Base-by-base conservation (phyloP, 2,888 invertebrate genomes). In the Drosophila gaucha region DNA sequence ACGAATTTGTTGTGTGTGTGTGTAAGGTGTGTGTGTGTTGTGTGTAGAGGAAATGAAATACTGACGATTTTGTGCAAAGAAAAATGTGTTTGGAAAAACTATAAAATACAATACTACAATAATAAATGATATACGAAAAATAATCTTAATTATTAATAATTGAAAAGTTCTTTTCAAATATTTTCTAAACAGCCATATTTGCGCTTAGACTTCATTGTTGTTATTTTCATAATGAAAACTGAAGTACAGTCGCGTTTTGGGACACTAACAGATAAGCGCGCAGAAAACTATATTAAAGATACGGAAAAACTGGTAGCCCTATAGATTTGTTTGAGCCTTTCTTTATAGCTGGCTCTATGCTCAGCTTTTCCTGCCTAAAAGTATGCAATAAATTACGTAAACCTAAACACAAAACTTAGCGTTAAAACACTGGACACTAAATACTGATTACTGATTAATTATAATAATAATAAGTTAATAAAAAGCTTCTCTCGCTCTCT, bases 131-230 rank as follows among this genome's bases (percentile, higher is more conserved):
- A 83, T 73, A 74, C 74, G 80, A 83, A 88, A 89, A 86, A 86
- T 69, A 89, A 89, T 83, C 52, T 68, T 69, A 82, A 87, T 80
- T 84, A 46, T 86, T 86, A 88, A 80, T 80, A 80, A 79, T 78
- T 85, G 78, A 83, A 83, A 87, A 87, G 54, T 70, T 70, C 74
- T 70, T 89, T 89, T 90, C 90, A 90, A 90, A 91, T 91, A 91
- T 91, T 91, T 65, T 84, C 69, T 90, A 91, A 91, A 90, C 91
- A 88, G 89, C 91, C 91, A 86, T 89, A 88, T 91, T 91, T 91
- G 90, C 91, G 91, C 89, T 91, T 91, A 86, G 90, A 91, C 87
- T 91, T 91, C 90, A 91, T 91, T 89, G 90, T 91, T 75, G 90
- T 83, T 78, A 90, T 87, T 90, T 91, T 91, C 91, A 91, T 86